Conservation (phyloP, 2,113 vertebrate genomes). For the Onychorhynchus coronatus region DNA sequence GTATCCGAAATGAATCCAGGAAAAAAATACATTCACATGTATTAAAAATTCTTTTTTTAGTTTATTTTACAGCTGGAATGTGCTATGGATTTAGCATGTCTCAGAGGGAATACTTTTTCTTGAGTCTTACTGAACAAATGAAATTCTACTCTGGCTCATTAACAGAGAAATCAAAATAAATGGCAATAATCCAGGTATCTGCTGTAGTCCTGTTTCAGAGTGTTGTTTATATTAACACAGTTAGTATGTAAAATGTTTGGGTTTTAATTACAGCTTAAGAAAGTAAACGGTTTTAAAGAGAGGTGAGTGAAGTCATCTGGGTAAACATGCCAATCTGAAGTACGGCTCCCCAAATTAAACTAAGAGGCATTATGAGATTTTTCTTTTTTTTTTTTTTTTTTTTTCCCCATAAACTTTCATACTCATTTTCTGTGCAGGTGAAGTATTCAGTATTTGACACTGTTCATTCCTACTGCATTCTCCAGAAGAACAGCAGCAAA, state of each 20-base stretch:
- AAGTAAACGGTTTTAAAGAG: slow-evolving; percentile 16
- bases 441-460: neutral
- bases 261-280: slow-evolving; percentile 31
- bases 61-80: slow-evolving; percentile 15
- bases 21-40: neutral
- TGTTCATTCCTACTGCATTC: neutral
- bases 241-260: slow-evolving; percentile 37
- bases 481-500: neutral
- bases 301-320: neutral
- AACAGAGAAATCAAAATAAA: slow-evolving; percentile 36
- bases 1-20: neutral
- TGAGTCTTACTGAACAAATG: slow-evolving; percentile 15
- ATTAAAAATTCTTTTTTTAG: slow-evolving; percentile 18
- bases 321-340: neutral
- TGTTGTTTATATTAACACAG: slow-evolving; percentile 14
- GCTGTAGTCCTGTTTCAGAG: slow-evolving; percentile 16
- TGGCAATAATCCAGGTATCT: slow-evolving; percentile 45
- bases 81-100: slow-evolving; percentile 25
- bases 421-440: neutral
- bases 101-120: slow-evolving; percentile 8
- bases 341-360: neutral
- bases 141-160: slow-evolving; percentile 29
- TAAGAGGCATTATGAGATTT: neutral
- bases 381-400: neutral
- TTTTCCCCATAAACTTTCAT: neutral